Evolutionary conservation across 2,888 invertebrate genomes (phyloP), one percentile per base, ranked within the genome.

Genomic region (Rotaria sp.): DNA sequence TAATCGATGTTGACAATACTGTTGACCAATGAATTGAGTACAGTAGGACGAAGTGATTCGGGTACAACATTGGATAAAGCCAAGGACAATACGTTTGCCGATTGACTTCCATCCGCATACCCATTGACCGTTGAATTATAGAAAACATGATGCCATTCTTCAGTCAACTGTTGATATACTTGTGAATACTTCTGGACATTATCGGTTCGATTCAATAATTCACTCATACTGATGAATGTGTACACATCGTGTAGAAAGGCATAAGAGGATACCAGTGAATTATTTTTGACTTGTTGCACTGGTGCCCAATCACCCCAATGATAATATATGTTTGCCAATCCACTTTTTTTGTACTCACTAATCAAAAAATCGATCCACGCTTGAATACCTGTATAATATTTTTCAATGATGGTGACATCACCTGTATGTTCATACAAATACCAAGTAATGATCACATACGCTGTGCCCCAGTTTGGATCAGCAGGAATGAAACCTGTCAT

Each of bases 401-500:
- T 74, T 18, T 74, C 74, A 2, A 74, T 35, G 8, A 74, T 38
- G 38, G 74, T 74, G 3, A 30, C 13, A 74, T 74, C 74, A 38
- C 74, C 74, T 35, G 74, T 74, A 8, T 74, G 74, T 74, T 74
- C 74, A 74, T 74, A 74, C 26, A 74, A 35, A 15, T 26, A 74
- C 74, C 74, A 74, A 30, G 74, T 74, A 38, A 74, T 74, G 13
- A 38, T 74, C 38, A 38, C 38, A 74, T 30, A 74, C 0, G 74
- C 74, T 38, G 74, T 74, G 21, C 74, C 74, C 74, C 74, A 74
- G 26, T 74, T 74, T 21, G 74, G 74, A 74, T 74, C 74, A 18
- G 74, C 74, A 74, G 74, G 74, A 74, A 30, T 8, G 21, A 21
- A 21, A 74, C 74, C 74, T 21, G 38, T 38, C 74, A 38, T 74